Percentiles rank a stretch among this genome's conserved stretches.
These are phyloP conservation scores for Cryptus viduatorius DNA, from an alignment of 2,888 invertebrate genomes.

Conservation along the genomic window DNA sequence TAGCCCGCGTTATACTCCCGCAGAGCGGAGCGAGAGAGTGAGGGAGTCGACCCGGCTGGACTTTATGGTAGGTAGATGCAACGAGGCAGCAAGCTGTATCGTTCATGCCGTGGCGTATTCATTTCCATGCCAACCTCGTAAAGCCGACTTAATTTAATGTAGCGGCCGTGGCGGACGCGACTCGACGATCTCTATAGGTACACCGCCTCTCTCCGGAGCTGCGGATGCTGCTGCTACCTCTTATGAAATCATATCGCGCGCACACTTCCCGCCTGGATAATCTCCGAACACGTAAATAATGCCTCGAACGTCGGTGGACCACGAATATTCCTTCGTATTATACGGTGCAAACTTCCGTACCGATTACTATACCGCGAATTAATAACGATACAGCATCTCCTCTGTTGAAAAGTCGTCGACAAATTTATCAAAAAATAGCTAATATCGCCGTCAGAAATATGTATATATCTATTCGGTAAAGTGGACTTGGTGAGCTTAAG, in stretches of 20 bases:
- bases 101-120: slow-evolving; percentile 76
- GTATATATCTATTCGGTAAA: background rate
- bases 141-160: slow-evolving; percentile 82
- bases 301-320: slow-evolving; percentile 35
- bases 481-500: slow-evolving; percentile 2
- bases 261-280: slow-evolving; percentile 49
- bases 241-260: slow-evolving; percentile 57
- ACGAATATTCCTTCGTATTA: slow-evolving; percentile 5
- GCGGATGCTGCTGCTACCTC: slow-evolving; percentile 19
- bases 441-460: background rate
- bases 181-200: slow-evolving; percentile 52
- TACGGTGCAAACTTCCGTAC: slow-evolving; percentile 14
- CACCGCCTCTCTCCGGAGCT: slow-evolving; percentile 5
- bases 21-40: slow-evolving; percentile 14
- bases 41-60: slow-evolving; percentile 39
- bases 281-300: slow-evolving; percentile 60
- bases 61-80: slow-evolving; percentile 58
- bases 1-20: slow-evolving; percentile 43
- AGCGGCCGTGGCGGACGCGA: slow-evolving; percentile 59
- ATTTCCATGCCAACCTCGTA: slow-evolving; percentile 81
- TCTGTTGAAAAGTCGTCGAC: slow-evolving; percentile 3
- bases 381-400: slow-evolving; percentile 29
- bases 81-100: slow-evolving; percentile 62
- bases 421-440: slow-evolving; percentile 19
- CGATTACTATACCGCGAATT: slow-evolving; percentile 41